Percentiles rank a stretch among this genome's conserved stretches.
phyloP scores from a whole-genome alignment of 2,113 vertebrate genomes.

The Psettodes erumei region DNA sequence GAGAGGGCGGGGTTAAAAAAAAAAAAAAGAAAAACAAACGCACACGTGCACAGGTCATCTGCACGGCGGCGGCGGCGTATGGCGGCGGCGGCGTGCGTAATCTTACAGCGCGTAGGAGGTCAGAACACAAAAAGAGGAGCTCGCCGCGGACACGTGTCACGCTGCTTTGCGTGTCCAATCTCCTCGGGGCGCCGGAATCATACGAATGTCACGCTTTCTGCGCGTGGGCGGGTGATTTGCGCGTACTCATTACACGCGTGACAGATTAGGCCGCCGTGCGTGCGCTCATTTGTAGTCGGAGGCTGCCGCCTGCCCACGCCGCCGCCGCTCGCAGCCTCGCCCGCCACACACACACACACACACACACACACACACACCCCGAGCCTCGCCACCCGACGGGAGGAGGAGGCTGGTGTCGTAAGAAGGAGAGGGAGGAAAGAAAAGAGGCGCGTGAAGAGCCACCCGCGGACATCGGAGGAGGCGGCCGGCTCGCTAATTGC shows the following conservation, averaged over 20 bases:
- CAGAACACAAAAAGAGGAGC: neutral
- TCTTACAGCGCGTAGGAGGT: constrained; percentile 16
- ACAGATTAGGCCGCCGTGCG: constrained; percentile 47
- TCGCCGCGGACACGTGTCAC: constrained; percentile 4
- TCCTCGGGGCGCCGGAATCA: constrained; percentile 26
- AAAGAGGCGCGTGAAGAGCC: constrained; percentile 40
- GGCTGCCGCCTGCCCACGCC: constrained; percentile 65
- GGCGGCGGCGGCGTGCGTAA: too few species aligned
- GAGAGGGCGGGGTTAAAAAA: too few species aligned
- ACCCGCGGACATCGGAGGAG: constrained; percentile 21
- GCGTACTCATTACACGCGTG: constrained; percentile 66
- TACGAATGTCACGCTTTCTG: constrained; percentile 26
- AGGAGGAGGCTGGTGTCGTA: constrained; percentile 32
- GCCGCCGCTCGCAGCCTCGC: constrained; percentile 40
- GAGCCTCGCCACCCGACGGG: constrained; percentile 22
- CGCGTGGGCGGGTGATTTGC: neutral
- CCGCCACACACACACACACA: too few species aligned
- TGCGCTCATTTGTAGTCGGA: constrained; percentile 78
- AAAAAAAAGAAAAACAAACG: too few species aligned
- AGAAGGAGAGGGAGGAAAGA: constrained; percentile 36
- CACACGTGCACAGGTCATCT: too few species aligned
- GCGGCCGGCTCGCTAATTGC: constrained; percentile 55
- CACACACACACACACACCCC: too few species aligned
- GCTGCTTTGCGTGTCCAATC: constrained; percentile 7
- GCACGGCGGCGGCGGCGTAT: too few species aligned